Evolutionary conservation across 2,888 invertebrate species (phyloP).

Genomic region (Dusona sp.): DNA sequence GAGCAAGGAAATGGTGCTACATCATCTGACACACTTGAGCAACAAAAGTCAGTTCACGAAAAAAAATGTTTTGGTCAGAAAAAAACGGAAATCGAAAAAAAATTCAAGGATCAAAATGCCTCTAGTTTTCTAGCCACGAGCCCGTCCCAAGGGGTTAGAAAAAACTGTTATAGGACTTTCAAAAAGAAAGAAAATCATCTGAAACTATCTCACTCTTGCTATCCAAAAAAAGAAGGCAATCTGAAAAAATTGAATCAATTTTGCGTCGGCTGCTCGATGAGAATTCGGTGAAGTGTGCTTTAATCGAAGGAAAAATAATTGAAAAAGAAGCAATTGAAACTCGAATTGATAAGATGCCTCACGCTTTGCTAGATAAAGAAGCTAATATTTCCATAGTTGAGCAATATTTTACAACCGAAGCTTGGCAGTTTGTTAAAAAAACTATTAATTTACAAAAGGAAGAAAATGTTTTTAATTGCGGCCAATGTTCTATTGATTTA

Average conservation of each 20-base stretch:
- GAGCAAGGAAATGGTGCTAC: neutral
- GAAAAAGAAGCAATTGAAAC: neutral
- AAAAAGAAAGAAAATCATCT: neutral
- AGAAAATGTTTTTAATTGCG: neutral
- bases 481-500: neutral
- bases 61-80: neutral
- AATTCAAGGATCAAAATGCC: neutral
- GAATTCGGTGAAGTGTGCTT: neutral
- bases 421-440: neutral
- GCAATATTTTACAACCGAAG: neutral
- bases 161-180: constrained; percentile 9
- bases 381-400: constrained; percentile 2
- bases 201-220: neutral
- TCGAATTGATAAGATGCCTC: neutral
- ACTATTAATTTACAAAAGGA: neutral
- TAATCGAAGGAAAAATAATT: neutral
- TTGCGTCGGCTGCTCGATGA: neutral
- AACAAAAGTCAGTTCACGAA: too few species aligned
- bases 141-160: neutral
- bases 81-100: neutral
- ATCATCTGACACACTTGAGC: neutral
- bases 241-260: neutral
- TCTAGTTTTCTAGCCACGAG: constrained; percentile 5
- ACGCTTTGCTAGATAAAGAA: neutral
- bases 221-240: neutral